A percentile compares a stretch with the other conserved stretches of the same genome.
phyloP scores from a whole-genome alignment of 2,113 vertebrate genomes.

The Melanerpes aurifrons region DNA sequence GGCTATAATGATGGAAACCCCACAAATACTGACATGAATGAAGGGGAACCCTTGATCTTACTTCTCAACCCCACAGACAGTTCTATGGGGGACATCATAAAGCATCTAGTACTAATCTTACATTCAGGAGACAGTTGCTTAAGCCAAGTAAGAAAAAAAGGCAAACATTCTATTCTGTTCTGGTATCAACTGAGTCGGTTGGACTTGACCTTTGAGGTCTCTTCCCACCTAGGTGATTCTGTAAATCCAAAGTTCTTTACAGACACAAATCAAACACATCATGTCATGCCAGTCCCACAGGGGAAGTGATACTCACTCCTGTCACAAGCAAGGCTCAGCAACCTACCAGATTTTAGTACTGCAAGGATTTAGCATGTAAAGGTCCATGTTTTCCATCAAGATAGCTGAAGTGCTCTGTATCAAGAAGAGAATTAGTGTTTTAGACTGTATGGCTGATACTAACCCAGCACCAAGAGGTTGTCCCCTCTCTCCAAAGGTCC shows the following conservation, averaged over 20 bases:
- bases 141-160: not conserved
- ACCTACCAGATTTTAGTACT: slow-evolving; percentile 98
- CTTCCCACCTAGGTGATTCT: too few relatives aligned
- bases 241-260: not conserved
- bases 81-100: not conserved
- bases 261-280: not conserved
- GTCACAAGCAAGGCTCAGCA: not conserved
- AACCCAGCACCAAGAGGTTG: not conserved
- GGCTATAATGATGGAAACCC: not conserved
- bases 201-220: too few relatives aligned
- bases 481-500: not conserved
- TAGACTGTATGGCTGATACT: not conserved
- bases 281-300: not conserved
- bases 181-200: not conserved
- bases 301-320: not conserved
- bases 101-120: not conserved
- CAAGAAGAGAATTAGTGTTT: not conserved
- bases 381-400: slow-evolving; percentile 98
- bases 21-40: not conserved
- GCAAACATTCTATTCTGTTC: not conserved
- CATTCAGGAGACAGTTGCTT: not conserved
- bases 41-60: not conserved
- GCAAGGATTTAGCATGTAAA: slow-evolving; percentile 99
- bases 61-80: not conserved
- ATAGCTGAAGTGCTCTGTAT: slow-evolving; percentile 95